Conservation (phyloP, 2,113 vertebrate genomes). For the Neolamprologus kungweensis region DNA sequence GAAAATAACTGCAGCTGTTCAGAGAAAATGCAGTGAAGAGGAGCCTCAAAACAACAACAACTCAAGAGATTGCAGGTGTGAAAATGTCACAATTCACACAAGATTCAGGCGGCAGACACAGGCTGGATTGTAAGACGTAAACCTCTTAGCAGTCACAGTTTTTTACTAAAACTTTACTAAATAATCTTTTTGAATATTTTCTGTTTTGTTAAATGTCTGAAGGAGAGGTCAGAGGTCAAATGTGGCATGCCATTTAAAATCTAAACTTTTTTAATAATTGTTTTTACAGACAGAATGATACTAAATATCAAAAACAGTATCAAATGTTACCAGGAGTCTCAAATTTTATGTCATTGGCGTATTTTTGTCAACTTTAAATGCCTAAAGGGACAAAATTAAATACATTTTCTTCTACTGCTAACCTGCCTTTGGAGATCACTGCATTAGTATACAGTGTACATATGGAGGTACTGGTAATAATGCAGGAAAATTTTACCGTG, state of each 20-base stretch:
- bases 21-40: background rate
- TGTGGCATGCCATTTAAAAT: background rate
- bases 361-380: background rate
- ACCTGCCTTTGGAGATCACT: rapidly evolving
- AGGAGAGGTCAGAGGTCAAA: background rate
- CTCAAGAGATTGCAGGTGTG: background rate
- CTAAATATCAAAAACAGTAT: background rate
- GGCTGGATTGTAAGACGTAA: background rate
- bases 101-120: background rate
- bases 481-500: background rate
- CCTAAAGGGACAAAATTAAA: rapidly evolving
- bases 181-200: rapidly evolving
- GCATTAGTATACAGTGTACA: rapidly evolving
- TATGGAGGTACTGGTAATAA: background rate
- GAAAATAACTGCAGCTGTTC: background rate
- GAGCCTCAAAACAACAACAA: background rate
- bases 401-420: background rate
- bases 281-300: background rate
- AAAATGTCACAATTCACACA: background rate
- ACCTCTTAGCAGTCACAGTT: background rate
- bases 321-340: background rate
- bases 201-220: background rate
- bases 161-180: background rate
- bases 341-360: rapidly evolving
- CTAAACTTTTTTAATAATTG: background rate